Evolutionary conservation across 2,888 invertebrate species (phyloP), one percentile per base, ranked within the genome.

Genomic region (Halictus ligatus): DNA sequence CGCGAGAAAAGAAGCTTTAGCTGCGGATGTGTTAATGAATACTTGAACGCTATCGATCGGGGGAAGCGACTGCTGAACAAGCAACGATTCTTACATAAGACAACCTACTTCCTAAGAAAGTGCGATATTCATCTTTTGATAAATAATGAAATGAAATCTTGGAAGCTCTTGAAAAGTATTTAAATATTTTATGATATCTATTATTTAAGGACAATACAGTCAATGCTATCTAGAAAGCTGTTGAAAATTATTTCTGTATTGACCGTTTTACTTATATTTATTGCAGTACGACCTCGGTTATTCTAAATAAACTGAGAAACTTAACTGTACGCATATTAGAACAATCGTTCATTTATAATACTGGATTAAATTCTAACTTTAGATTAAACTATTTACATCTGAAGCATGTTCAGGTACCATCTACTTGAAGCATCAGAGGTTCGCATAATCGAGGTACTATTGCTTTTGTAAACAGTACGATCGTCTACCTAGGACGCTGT

Each of bases 21-120:
- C 75, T 50, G 54, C 50, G 50, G 75, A 80, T 54, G 25, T 46
- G 64, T 21, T 25, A 50, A 54, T 69, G 80, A 80, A 80, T 80
- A 75, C 67, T 80, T 80, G 25, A 80, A 54, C 67, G 29, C 13
- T 25, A 74, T 81, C 48, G 72, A 81, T 81, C 60, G 48, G 29
- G 12, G n/a, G n/a, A n/a, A 71, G 58, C 29, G 6, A 72, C 21
- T 54, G 35, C 6, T 40, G 54, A 46, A 13, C 43, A 67, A 79
- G 43, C 48, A 35, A 15, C 7, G 60, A 78, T 67, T 25, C 15
- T 10, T 35, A 21, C 40, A 10, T 21, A 21, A 4, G 21, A 21
- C 21, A 35, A 21, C 8, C 40, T 1, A 18, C 18, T 18, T 29
- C 69, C 21, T 40, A 10, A 21, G 4, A 12, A 18, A 40, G 12